These are phyloP conservation scores for Catostomus latipinnis DNA, from an alignment of 2,797 vertebrate species.

Conservation along the genomic window DNA sequence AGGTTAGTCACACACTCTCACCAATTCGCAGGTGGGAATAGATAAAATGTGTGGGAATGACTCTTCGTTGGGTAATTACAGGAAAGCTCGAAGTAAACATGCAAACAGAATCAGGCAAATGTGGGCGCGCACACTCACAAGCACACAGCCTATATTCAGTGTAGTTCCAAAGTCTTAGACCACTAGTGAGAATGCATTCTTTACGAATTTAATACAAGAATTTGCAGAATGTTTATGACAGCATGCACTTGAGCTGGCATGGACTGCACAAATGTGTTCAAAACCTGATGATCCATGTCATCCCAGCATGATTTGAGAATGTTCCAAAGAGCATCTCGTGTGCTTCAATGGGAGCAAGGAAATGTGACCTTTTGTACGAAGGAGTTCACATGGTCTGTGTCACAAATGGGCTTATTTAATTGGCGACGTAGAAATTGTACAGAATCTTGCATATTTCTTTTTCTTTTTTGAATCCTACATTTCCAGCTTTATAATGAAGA, in stretches of 20 bases:
- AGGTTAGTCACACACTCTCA: conserved; percentile 38
- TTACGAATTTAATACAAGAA: neutral
- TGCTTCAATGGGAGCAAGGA: neutral
- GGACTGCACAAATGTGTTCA: neutral
- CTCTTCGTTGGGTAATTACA: conserved; percentile 11
- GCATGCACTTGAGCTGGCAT: neutral
- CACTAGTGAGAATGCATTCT: neutral
- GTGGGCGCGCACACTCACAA: conserved; percentile 19
- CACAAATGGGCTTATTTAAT: neutral
- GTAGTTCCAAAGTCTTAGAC: neutral
- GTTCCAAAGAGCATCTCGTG: neutral
- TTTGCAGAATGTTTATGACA: neutral
- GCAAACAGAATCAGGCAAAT: conserved; percentile 7
- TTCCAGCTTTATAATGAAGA: neutral
- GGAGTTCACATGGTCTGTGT: neutral
- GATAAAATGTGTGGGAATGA: conserved; percentile 5
- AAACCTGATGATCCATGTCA: neutral
- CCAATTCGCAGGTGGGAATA: neutral
- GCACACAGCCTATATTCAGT: conserved; percentile 48
- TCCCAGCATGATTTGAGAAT: neutral
- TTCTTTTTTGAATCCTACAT: neutral
- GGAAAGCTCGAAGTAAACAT: neutral
- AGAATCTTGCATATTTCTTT: neutral
- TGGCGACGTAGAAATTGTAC: neutral
- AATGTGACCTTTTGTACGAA: neutral